Percentiles rank a stretch among this genome's conserved stretches.
phyloP scores from a whole-genome alignment of 2,888 invertebrate species.

The Tachystola acroxantha region DNA sequence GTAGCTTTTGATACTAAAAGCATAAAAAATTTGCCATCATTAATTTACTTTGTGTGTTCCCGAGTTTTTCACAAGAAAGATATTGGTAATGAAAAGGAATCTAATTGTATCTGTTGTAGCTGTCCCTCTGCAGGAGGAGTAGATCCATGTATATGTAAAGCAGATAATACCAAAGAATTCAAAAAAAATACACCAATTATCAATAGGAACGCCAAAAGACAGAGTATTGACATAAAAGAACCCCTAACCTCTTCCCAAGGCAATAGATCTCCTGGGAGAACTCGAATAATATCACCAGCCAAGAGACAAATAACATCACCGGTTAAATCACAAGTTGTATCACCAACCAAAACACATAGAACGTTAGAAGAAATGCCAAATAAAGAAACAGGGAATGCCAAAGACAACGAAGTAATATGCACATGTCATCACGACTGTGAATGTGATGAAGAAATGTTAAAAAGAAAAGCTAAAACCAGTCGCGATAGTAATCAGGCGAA shows the following conservation, averaged over 20 bases:
- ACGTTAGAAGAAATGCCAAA: background rate
- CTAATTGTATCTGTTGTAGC: background rate
- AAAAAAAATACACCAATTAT: background rate
- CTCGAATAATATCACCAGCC: too few species aligned
- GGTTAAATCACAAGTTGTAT: too few species aligned
- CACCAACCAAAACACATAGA: background rate
- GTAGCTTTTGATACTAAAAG: conserved; percentile 7
- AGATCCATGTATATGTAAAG: background rate
- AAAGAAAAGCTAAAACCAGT: conserved; percentile 3
- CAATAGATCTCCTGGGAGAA: too few species aligned
- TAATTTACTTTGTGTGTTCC: conserved; percentile 13
- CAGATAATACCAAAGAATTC: too few species aligned
- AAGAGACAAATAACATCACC: too few species aligned
- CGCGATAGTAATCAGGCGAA: background rate
- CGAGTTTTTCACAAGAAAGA: conserved; percentile 14
- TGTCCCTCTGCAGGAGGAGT: background rate
- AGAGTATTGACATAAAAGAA: background rate
- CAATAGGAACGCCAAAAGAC: background rate
- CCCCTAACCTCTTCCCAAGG: too few species aligned
- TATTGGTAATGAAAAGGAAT: background rate
- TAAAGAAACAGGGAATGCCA: background rate
- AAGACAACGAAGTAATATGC: background rate
- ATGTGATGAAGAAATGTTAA: conserved; percentile 3
- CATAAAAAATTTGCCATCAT: conserved; percentile 3
- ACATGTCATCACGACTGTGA: conserved; percentile 9